A percentile compares a stretch with the other conserved stretches of the same genome.
Conservation (phyloP, 2,888 invertebrate genomes). For the Ditylenchus weischeri region DNA sequence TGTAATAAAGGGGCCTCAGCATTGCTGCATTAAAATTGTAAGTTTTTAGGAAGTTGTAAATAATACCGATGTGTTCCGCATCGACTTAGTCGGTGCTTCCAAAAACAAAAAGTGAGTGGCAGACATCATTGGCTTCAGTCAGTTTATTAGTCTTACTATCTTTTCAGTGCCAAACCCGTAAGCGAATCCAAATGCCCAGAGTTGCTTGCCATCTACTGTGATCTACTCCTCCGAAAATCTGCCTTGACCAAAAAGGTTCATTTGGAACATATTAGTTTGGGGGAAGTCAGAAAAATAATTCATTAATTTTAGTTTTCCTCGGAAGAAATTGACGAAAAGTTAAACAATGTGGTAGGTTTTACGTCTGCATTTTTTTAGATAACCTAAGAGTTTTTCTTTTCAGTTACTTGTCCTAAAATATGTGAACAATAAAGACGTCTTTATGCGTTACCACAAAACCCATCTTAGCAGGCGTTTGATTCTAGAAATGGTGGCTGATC, state of each 20-base stretch:
- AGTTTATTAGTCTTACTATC: too few relatives aligned
- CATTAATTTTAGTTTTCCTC: slow-evolving; percentile 69
- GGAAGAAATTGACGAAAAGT: slow-evolving; percentile 89
- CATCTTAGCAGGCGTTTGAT: slow-evolving; percentile 92
- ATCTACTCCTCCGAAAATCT: slow-evolving; percentile 93
- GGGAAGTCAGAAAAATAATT: too few relatives aligned
- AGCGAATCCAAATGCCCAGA: slow-evolving; percentile 95
- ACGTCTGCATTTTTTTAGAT: neutral
- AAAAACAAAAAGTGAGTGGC: slow-evolving; percentile 63
- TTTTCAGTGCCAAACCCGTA: slow-evolving; percentile 30
- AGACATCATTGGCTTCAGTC: too few relatives aligned
- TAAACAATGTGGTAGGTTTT: slow-evolving; percentile 77
- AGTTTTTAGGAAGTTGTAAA: slow-evolving; percentile 76
- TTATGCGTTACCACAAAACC: slow-evolving; percentile 98
- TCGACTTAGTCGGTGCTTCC: slow-evolving; percentile 64
- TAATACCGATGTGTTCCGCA: slow-evolving; percentile 81
- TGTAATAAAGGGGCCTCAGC: too few relatives aligned
- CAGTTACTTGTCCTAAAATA: slow-evolving; percentile 88
- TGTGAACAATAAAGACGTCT: slow-evolving; percentile 98
- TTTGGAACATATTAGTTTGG: too few relatives aligned
- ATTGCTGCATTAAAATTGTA: neutral
- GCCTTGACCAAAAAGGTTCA: slow-evolving; percentile 79
- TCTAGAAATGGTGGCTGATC: slow-evolving; percentile 94
- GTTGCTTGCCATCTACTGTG: slow-evolving; percentile 96
- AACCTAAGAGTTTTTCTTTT: slow-evolving; percentile 21